Percentiles rank a stretch among this genome's conserved stretches.
phyloP scores from a whole-genome alignment of 1,140 invertebrate species.

The Bombus waltoni region DNA sequence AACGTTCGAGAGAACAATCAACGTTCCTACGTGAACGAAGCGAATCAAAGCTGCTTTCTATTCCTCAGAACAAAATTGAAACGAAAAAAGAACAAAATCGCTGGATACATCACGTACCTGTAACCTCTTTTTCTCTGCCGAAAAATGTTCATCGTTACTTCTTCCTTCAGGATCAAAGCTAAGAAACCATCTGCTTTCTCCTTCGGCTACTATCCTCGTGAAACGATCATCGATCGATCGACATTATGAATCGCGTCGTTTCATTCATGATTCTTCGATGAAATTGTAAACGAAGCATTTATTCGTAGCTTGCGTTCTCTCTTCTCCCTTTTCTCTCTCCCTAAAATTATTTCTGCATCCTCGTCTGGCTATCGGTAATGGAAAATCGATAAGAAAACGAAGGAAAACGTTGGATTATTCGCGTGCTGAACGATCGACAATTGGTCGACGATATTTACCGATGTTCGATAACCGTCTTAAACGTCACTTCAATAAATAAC shows the following conservation, averaged over 20 bases:
- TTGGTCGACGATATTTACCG: neutral
- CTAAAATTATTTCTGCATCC: neutral
- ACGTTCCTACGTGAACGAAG: no score
- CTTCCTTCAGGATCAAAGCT: neutral
- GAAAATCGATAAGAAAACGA: neutral
- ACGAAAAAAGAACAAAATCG: neutral
- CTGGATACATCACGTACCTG: neutral
- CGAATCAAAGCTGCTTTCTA: neutral
- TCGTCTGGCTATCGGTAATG: neutral
- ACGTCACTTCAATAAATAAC: neutral
- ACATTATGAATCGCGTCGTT: neutral
- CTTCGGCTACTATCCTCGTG: neutral
- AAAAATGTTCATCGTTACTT: neutral
- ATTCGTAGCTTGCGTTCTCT: constrained; percentile 1
- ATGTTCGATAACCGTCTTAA: neutral
- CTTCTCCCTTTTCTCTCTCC: no score
- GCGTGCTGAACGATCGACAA: constrained; percentile 3
- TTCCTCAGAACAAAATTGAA: neutral
- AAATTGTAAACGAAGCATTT: neutral
- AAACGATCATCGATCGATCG: constrained; percentile 23
- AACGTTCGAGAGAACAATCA: neutral
- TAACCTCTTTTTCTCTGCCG: neutral
- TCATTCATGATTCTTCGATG: neutral
- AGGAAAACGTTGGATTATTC: neutral
- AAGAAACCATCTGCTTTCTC: neutral